Evolutionary conservation across 92 coral and sea anemone genomes (phyloP), one percentile per base, ranked within the genome.

Genomic region (Porites lobata): DNA sequence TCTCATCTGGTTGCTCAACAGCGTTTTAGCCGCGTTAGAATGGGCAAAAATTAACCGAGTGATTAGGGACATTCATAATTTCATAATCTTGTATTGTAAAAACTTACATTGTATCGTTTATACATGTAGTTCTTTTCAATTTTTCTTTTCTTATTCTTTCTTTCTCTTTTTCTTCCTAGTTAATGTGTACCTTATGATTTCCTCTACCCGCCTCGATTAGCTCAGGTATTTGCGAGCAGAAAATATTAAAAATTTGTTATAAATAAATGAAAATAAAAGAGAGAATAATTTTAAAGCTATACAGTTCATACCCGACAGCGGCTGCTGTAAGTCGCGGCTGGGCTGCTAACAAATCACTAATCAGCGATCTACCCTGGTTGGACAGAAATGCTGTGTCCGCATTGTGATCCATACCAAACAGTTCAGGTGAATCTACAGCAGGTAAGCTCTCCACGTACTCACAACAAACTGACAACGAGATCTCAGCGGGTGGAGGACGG

Each of bases 401-500:
- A 72, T 98, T 94, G 70, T 90, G 93, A 62, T 94, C 92, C 98
- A 98, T 96, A 11, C 99, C 99, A 80, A 98, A 98, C 80, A 98
- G 81, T 83, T 96, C 99, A 1, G 98, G 91, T 12, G 94, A 86
- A 69, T 98, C 99, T 1, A 85, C 90, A 11, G 98, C 69, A 17
- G 99, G 98, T 17, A 98, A 86, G 54, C 93, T 82, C 72, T 96
- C 99, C 70, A 98, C 91, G 89, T 98, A 94, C 47, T 92, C 89
- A 85, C 99, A 95, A 79, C 99, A 98, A 0, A 96, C 98, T 22
- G 98, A 94, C 29, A 96, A 90, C 1, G 99, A 95, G 69, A 96
- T 98, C 69, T 92, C 95, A 70, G 85, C 91, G 57, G 98, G 96
- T 57, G 99, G 98, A 24, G 99, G 98, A 24, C 96, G 98, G 77